Evolutionary conservation across 1,140 invertebrate genomes (phyloP), one percentile per base, ranked within the genome.

Genomic region (Achatina immaculata): DNA sequence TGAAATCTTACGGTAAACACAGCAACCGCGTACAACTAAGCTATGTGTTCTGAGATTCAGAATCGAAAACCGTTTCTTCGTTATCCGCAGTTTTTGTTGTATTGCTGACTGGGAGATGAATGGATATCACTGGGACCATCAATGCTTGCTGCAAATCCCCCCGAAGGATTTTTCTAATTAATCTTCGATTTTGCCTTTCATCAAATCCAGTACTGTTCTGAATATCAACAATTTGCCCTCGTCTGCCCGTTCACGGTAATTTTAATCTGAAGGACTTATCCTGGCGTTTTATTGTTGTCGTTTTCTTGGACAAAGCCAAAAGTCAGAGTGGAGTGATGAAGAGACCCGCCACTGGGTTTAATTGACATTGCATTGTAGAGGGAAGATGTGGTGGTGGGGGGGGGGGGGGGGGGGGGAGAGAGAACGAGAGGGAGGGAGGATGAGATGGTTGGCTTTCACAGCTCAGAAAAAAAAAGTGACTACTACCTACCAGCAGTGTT

Each of bases 111-210:
- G 36, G 14, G 3, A 45, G n/a, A 21, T 62, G 65, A 78, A 68
- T 68, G 45, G 58, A 62, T 78, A 78, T 78, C 76, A 66, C 16
- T 68, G 76, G 43, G 48, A 68, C 58, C 21, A 19, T 68, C 19
- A 78, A 78, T 78, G 76, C 19, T 24, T 58, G 76, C 24, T 45
- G 58, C 36, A 78, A 78, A 78, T 68, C 76, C 76, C n/a, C 71
- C 55, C 40, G 34, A 62, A 6, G 75, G 62, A 36, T 43, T 78
- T 65, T 43, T 45, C 76, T 78, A 78, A 78, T 78, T 78, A 78
- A 78, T 78, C 76, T 78, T 78, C 76, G 58, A 78, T 78, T 78
- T 78, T 43, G 31, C 74, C 74, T 62, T 76, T 76, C 55, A 55
- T 38, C 2, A 19, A 40, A 40, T 28, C 4, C 34, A 36, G 51